Evolutionary conservation across 53 echinoderm and acorn worm genomes (phyloP).

Genomic region (Henricia sp.): DNA sequence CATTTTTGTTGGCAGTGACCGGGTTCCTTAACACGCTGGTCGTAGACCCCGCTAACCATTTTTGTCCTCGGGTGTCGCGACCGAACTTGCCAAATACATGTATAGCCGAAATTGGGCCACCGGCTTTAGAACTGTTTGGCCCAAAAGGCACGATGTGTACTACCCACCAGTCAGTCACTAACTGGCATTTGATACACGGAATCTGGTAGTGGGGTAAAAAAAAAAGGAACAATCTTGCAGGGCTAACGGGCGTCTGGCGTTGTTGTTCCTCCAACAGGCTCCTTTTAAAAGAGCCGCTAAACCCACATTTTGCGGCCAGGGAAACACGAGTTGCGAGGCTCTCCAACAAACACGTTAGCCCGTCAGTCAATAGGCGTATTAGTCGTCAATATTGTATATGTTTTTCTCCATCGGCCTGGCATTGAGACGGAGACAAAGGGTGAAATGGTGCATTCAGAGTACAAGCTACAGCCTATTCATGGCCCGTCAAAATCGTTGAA

Average conservation of each 20-base stretch:
- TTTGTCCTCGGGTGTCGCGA: conserved; percentile 54
- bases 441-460: conserved; percentile 59
- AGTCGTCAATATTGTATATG: conserved; percentile 61
- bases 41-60: conserved; percentile 51
- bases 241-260: conserved; percentile 48
- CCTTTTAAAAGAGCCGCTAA: conserved; percentile 53
- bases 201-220: conserved; percentile 34
- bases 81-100: conserved; percentile 37
- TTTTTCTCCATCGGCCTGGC: conserved; percentile 44
- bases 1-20: conserved; percentile 14
- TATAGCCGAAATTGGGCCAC: conserved; percentile 51
- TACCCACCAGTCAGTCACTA: conserved; percentile 9
- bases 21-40: conserved; percentile 66
- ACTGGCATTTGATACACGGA: conserved; percentile 62
- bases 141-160: conserved; percentile 9
- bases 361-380: conserved; percentile 44
- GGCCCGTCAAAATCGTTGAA: conserved; percentile 48
- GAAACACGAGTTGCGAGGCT: conserved; percentile 59
- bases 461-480: conserved; percentile 49
- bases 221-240: conserved; percentile 35
- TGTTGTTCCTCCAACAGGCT: conserved; percentile 33
- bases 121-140: conserved; percentile 12
- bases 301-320: conserved; percentile 47
- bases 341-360: conserved; percentile 65
- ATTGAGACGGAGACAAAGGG: conserved; percentile 44